phyloP scores from a whole-genome alignment of 2,888 invertebrate genomes.

The Megalurothrips usitatus region DNA sequence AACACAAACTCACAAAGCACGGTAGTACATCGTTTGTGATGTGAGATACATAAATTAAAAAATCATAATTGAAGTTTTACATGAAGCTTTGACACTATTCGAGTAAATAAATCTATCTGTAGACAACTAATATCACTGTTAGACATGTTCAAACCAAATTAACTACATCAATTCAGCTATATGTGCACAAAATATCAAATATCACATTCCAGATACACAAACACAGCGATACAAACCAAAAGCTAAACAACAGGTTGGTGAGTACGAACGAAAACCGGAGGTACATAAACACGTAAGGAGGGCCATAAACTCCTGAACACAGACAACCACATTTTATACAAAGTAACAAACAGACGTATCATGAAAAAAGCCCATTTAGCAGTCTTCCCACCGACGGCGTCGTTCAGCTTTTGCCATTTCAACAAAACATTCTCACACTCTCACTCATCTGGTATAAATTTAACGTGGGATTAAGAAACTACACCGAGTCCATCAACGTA shows the following conservation, averaged over 20 bases:
- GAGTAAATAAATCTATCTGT: slow-evolving; percentile 23
- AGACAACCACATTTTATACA: too few species aligned
- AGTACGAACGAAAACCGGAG: neutral
- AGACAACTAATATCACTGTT: slow-evolving; percentile 26
- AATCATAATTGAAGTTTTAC: neutral
- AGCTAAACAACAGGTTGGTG: slow-evolving; percentile 19
- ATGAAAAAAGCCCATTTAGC: neutral
- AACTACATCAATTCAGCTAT: slow-evolving; percentile 26
- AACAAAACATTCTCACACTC: slow-evolving; percentile 2
- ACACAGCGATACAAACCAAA: slow-evolving; percentile 24
- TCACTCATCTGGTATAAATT: slow-evolving; percentile 8
- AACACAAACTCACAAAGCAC: neutral
- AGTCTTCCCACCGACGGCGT: slow-evolving; percentile 6
- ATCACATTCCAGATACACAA: slow-evolving; percentile 26
- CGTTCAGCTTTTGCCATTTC: slow-evolving; percentile 4
- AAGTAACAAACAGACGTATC: too few species aligned
- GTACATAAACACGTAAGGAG: neutral
- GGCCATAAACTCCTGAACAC: too few species aligned
- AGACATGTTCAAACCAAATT: slow-evolving; percentile 26
- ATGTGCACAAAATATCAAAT: slow-evolving; percentile 27
- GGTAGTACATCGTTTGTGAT: neutral
- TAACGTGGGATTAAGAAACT: slow-evolving; percentile 2
- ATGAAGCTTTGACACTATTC: slow-evolving; percentile 20
- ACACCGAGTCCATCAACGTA: neutral
- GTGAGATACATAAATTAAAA: neutral